Base-by-base conservation (phyloP, 2,113 vertebrate species). In the Osmerus mordax region DNA sequence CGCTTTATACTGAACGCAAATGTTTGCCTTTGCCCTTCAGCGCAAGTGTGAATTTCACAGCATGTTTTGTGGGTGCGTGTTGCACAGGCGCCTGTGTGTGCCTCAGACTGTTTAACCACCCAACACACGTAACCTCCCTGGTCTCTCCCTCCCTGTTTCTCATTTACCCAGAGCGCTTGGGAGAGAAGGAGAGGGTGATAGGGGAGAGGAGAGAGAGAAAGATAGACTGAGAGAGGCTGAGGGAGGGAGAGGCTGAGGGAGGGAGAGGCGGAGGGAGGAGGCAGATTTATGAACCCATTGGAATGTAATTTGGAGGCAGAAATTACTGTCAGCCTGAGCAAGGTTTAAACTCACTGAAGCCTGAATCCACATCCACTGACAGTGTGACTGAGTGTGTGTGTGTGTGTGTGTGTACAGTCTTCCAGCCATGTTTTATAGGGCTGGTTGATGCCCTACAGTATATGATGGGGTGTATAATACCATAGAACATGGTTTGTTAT, bases 271-370 rank as follows among this genome's bases (percentile, higher is more conserved):
- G 85, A 89, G 82, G 84, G 86, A 89, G 89, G 87, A 83, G 78
- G 84, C 83, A 92, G 90, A 93, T 93, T 92, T 90, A 93, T 92
- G 91, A 91, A 89, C 87, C 90, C 81, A 91, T 91, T 91, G 90
- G 88, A 92, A 92, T 91, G 88, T 91, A 89, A 93, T 93, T 91
- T 93, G 89, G 86, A 90, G 87, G 86, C 87, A 90, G 89, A 90
- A 93, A 91, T 91, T 89, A 91, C 89, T 91, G 89, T 92, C 90
- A 90, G 87, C 77, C 89, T 83, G 85, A 86, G 87, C 85, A 84
- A 85, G 88, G 86, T 89, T 90, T 91, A 90, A 91, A 89, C 82
- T 87, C 88, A 85, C 77, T 82, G 83, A 84, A 90, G 88, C 87
- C 85, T 87, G 85, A 87, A 87, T 89, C 86, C 83, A 78, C 32